Base-by-base conservation (phyloP, 2,113 vertebrate genomes). In the Oryzias javanicus region DNA sequence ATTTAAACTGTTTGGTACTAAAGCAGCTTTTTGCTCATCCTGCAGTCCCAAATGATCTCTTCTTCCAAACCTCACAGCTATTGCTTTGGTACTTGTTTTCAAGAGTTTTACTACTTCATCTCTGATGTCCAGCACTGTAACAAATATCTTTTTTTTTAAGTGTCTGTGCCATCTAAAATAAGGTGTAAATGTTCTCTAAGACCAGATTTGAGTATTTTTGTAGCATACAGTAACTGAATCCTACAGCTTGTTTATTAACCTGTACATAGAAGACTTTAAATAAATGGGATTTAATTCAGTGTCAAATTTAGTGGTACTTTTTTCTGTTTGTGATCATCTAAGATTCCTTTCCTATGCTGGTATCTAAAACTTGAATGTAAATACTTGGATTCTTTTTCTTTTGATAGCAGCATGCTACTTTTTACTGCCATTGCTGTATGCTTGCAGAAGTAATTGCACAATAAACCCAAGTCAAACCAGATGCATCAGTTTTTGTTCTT, bases 291-390 rank as follows among this genome's bases (percentile, higher is more conserved):
- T 82, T 67, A 20, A 76, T 18, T 67, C n/a, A 47, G 14, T 66
- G 48, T 67, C 60, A 66, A 41, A 70, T 56, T 54, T 72, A 64
- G 55, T 52, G 84, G 73, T 83, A 87, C 78, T 82, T 40, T 64
- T 60, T 69, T 78, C 49, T 70, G 17, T 79, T 60, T 78, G 62
- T 67, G 46, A 68, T 72, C 58, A 70, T 27, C 42, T 76, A 58
- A 76, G 44, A 75, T 74, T 42, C 42, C 50, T 62, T 78, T 77
- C 50, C 6, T 55, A 53, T 81, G 35, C 66, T 60, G 68, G 59
- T 86, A 55, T 83, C 58, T 80, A 85, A 92, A 91, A 94, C 94
- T 95, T 96, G 94, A 96, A 96, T 95, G 93, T 95, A 95, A 88
- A 94, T 93, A 89, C 4, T 61, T 61, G 63, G 76, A 88, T 69